Conservation (phyloP, 2,888 invertebrate genomes). For the Platycheirus rosarum region DNA sequence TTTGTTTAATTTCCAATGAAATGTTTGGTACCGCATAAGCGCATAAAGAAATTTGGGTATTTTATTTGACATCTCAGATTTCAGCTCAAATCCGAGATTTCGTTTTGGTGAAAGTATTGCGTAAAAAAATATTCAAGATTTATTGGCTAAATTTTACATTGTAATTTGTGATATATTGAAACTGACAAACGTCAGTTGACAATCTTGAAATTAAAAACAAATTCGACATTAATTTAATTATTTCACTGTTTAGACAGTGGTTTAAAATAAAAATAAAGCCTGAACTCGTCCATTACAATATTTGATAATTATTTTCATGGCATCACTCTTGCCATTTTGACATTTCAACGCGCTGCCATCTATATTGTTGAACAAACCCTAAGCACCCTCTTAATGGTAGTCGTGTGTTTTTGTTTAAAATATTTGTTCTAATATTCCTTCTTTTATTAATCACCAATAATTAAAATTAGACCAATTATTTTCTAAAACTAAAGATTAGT, state of each 20-base stretch:
- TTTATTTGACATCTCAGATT: too few relatives aligned
- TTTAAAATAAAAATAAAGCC: neutral
- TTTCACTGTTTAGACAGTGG: too few relatives aligned
- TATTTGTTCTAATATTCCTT: conserved; percentile 59
- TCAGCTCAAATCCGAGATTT: too few relatives aligned
- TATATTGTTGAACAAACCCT: conserved; percentile 56
- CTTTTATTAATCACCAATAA: conserved; percentile 42
- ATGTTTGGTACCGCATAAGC: too few relatives aligned
- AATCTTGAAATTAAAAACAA: neutral
- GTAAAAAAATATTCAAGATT: too few relatives aligned
- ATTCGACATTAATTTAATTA: too few relatives aligned
- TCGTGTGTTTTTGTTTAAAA: conserved; percentile 76
- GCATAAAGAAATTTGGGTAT: too few relatives aligned
- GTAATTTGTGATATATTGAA: too few relatives aligned
- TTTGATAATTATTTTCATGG: neutral
- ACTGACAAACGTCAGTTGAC: too few relatives aligned
- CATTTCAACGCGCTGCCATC: conserved; percentile 59
- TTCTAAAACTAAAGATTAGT: neutral
- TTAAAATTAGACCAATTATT: conserved; percentile 12
- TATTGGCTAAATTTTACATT: too few relatives aligned
- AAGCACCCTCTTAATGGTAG: conserved; percentile 73
- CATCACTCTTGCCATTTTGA: conserved; percentile 36
- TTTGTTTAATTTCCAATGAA: too few relatives aligned
- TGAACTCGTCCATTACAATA: conserved; percentile 6
- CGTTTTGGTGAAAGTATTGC: too few relatives aligned